Evolutionary conservation across 2,797 vertebrate species (phyloP).

Genomic region (Synanceia verrucosa): DNA sequence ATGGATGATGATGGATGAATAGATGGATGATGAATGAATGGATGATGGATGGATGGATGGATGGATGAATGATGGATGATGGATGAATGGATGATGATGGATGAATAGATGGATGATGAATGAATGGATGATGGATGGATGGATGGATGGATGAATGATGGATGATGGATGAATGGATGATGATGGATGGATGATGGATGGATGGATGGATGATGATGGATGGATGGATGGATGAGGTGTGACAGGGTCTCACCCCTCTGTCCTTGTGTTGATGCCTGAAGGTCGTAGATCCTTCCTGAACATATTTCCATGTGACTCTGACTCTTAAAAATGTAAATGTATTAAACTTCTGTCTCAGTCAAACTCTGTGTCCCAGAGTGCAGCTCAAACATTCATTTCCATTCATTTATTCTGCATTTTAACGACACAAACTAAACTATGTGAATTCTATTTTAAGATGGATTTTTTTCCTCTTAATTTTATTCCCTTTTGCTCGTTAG

Average conservation of each 20-base stretch:
- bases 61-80: no score
- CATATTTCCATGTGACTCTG: not conserved
- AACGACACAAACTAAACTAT: not conserved
- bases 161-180: no score
- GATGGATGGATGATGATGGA: no score
- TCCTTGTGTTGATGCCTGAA: slow-evolving; percentile 8
- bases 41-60: no score
- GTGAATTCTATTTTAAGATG: not conserved
- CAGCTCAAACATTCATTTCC: not conserved
- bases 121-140: no score
- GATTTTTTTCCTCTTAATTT: slow-evolving; percentile 15
- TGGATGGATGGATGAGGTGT: no score
- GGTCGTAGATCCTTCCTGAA: not conserved
- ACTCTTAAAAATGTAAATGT: not conserved
- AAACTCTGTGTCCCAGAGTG: not conserved
- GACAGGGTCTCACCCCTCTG: not conserved
- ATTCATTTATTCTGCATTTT: not conserved
- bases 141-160: no score
- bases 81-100: no score
- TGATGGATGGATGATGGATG: no score
- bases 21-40: no score
- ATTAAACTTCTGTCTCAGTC: not conserved
- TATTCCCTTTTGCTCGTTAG: slow-evolving; percentile 11
- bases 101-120: no score
- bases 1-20: no score